phyloP scores from a whole-genome alignment of 2,797 vertebrate species.

The Sebastolobus altivelis region DNA sequence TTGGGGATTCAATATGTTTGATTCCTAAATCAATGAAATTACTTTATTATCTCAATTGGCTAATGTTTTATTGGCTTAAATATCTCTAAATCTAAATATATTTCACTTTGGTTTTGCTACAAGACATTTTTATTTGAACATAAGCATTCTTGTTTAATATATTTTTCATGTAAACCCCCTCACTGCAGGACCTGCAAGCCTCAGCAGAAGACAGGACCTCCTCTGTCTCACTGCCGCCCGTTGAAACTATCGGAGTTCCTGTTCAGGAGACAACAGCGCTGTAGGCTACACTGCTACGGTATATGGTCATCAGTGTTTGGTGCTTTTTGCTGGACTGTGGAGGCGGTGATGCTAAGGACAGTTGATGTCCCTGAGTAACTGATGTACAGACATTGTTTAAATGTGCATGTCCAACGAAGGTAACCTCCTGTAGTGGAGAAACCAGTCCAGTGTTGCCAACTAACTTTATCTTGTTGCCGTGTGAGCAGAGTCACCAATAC shows the following conservation, averaged over 20 bases:
- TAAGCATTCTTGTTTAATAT: not conserved
- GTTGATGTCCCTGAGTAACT: not conserved
- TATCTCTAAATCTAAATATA: not conserved
- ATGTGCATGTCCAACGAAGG: not conserved
- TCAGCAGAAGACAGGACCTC: not conserved
- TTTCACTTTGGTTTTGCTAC: not conserved
- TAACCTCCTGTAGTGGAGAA: not conserved
- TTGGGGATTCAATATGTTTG: not conserved
- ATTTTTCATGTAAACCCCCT: conserved; percentile 4
- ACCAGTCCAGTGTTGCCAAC: not conserved
- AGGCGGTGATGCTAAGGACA: not conserved
- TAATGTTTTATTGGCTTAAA: not conserved
- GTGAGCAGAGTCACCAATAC: not conserved
- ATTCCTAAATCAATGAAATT: not conserved
- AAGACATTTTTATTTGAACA: not conserved
- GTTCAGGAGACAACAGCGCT: conserved; percentile 66
- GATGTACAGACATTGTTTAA: not conserved
- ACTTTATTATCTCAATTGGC: not conserved
- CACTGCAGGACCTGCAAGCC: conserved; percentile 44
- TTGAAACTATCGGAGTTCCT: conserved; percentile 58
- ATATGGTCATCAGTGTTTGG: not conserved
- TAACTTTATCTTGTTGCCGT: not conserved
- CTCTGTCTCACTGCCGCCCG: not conserved
- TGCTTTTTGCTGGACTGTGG: conserved; percentile 4
- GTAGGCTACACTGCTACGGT: not conserved